phyloP scores from a whole-genome alignment of 2,888 invertebrate species.

The Callinectes sapidus region DNA sequence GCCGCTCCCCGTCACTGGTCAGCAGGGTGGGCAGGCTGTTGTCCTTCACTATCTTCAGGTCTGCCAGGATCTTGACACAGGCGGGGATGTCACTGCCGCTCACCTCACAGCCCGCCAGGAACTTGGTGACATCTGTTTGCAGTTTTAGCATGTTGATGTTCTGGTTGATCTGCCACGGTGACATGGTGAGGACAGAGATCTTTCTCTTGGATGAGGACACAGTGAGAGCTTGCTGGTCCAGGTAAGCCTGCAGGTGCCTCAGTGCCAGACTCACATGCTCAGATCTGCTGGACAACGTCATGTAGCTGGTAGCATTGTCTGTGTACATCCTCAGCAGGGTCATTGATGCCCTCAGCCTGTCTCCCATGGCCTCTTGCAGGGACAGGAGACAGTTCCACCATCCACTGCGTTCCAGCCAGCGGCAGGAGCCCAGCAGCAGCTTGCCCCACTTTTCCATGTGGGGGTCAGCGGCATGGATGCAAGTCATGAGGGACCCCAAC shows the following conservation, averaged over 20 bases:
- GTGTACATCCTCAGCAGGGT: slow-evolving; percentile 67
- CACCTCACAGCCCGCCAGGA: slow-evolving; percentile 82
- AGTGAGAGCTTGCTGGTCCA: slow-evolving; percentile 53
- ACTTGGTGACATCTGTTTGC: slow-evolving; percentile 89
- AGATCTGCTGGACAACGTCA: slow-evolving; percentile 44
- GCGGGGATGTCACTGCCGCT: slow-evolving; percentile 74
- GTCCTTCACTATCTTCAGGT: slow-evolving; percentile 70
- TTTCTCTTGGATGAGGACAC: slow-evolving; percentile 38
- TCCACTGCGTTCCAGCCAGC: slow-evolving; percentile 83
- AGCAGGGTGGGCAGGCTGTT: slow-evolving; percentile 83
- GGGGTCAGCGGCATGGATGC: slow-evolving; percentile 82
- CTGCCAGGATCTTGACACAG: slow-evolving; percentile 35
- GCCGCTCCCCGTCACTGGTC: slow-evolving; percentile 83
- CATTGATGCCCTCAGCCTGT: slow-evolving; percentile 70
- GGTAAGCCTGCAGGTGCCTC: slow-evolving; percentile 55
- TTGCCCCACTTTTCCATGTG: slow-evolving; percentile 82
- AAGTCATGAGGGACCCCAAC: slow-evolving; percentile 80
- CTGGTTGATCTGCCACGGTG: slow-evolving; percentile 81
- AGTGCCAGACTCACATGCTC: slow-evolving; percentile 45
- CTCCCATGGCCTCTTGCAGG: slow-evolving; percentile 78
- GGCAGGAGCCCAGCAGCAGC: slow-evolving; percentile 83
- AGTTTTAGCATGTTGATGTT: slow-evolving; percentile 86
- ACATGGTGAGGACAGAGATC: slow-evolving; percentile 38
- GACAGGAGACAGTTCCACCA: slow-evolving; percentile 85
- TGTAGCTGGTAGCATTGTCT: slow-evolving; percentile 44